Evolutionary conservation across 2,113 vertebrate genomes (phyloP), one percentile per base, ranked within the genome.

Genomic region (Spilogale gracilis): DNA sequence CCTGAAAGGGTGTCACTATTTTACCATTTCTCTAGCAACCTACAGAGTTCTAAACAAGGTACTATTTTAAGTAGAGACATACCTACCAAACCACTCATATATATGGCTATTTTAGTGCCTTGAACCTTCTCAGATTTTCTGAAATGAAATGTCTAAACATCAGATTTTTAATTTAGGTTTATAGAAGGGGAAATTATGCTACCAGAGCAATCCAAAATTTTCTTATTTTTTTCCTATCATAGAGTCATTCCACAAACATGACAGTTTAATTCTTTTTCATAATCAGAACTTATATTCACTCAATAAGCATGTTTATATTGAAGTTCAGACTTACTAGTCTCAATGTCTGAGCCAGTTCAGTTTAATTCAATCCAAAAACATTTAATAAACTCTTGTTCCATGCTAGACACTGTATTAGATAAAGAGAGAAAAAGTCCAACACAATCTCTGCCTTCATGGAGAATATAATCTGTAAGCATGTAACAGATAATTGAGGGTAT

Each of bases 21-120:
- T 97, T 61, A 81, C 65, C 56, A 69, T 93, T 95, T 97, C 65
- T 96, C 30, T 81, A 90, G 52, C 50, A 92, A 85, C 63, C 56
- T 95, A 27, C 45, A 78, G 27, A 56, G 52, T 86, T 97, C 73
- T 79, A 96, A 95, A 95, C 56, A 97, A 76, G 23, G 17, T 27
- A 87, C 18, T 82, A 78, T 94, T 96, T 96, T 89, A 95, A 86
- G 63, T 80, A 81, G 25, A 71, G 56, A 63, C 20, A 63, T 82
- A 89, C 54, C 80, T 93, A 43, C 13, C 13, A 56, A 82, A 45
- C 16, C 10, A 43, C 14, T 89, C 25, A 30, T 20, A 78, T 48
- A 81, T 73, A 25, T 82, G 38, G 23, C 67, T 73, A 23, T 93
- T 95, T 96, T 83, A 96, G 61, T 96, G 79, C 32, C 23, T 94